Percentiles rank a stretch among this genome's conserved stretches.
These are phyloP conservation scores for Cettia cetti DNA, from an alignment of 2,113 vertebrate genomes.

Conservation along the genomic window DNA sequence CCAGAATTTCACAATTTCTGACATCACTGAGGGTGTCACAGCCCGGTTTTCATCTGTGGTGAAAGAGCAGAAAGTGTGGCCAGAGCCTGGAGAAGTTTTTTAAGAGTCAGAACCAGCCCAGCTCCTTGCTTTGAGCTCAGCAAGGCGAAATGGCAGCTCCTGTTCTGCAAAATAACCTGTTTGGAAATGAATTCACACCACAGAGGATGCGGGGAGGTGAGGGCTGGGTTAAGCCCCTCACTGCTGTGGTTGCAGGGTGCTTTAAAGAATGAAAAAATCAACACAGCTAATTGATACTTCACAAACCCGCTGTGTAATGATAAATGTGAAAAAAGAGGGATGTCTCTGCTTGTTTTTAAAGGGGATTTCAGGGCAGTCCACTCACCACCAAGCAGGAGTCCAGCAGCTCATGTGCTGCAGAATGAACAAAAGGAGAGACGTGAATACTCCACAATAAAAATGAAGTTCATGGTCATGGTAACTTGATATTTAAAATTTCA, in stretches of 20 bases:
- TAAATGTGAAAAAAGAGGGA: not conserved
- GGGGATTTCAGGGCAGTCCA: not conserved
- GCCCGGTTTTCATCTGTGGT: not conserved
- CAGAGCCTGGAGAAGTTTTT: not conserved
- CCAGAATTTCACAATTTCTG: not conserved
- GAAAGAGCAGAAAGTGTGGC: not conserved
- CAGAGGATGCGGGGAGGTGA: not conserved
- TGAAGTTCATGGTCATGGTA: slow-evolving; percentile 17
- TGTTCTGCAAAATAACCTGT: not conserved
- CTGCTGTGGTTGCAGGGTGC: not conserved
- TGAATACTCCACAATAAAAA: not conserved
- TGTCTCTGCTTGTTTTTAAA: not conserved
- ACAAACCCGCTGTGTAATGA: not conserved
- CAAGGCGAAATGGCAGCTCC: not conserved
- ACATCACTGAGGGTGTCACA: not conserved
- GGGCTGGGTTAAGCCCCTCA: not conserved
- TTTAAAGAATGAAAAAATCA: not conserved
- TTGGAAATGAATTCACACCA: not conserved
- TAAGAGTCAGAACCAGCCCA: not conserved
- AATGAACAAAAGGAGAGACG: not conserved
- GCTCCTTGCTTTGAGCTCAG: not conserved
- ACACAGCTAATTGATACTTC: slow-evolving; percentile 34
- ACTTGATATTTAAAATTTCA: not conserved
- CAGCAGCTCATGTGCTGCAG: not conserved
- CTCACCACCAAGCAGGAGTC: not conserved